phyloP scores from a whole-genome alignment of 2,888 invertebrate genomes.

The Gortyna flavago region DNA sequence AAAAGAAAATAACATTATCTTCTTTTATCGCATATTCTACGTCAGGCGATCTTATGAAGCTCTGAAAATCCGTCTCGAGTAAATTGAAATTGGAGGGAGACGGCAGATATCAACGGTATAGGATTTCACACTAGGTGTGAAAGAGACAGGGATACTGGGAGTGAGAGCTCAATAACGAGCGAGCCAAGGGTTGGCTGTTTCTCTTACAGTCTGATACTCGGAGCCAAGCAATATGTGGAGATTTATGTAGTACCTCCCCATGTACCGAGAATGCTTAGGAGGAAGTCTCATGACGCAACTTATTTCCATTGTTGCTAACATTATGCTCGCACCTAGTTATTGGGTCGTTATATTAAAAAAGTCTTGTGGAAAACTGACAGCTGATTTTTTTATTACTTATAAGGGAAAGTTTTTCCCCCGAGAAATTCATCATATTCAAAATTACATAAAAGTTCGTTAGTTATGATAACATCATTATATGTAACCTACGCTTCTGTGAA shows the following conservation, averaged over 20 bases:
- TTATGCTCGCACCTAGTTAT: conserved; percentile 65
- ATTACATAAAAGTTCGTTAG: no score
- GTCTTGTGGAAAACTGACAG: conserved; percentile 27
- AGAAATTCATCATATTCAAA: neutral
- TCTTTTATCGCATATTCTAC: conserved; percentile 63
- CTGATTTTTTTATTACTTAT: conserved; percentile 2
- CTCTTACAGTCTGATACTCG: conserved; percentile 85
- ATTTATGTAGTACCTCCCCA: conserved; percentile 86
- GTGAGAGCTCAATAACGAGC: conserved; percentile 91
- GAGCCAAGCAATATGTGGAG: conserved; percentile 87
- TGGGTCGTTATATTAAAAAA: conserved; percentile 54
- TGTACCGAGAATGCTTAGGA: conserved; percentile 81
- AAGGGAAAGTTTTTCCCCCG: neutral
- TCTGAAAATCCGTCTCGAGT: conserved; percentile 90
- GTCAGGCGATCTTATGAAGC: conserved; percentile 83
- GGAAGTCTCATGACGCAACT: conserved; percentile 81
- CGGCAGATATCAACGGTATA: conserved; percentile 67
- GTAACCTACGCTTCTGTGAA: neutral
- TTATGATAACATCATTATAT: neutral
- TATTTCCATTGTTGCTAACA: conserved; percentile 79
- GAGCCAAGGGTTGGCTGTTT: conserved; percentile 90
- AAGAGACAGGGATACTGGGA: conserved; percentile 78
- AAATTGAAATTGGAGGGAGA: conserved; percentile 90
- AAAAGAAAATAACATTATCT: conserved; percentile 29
- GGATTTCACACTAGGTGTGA: conserved; percentile 69